These are phyloP conservation scores for Acrossocheilus fasciatus DNA, from an alignment of 2,797 vertebrate species.

Conservation along the genomic window DNA sequence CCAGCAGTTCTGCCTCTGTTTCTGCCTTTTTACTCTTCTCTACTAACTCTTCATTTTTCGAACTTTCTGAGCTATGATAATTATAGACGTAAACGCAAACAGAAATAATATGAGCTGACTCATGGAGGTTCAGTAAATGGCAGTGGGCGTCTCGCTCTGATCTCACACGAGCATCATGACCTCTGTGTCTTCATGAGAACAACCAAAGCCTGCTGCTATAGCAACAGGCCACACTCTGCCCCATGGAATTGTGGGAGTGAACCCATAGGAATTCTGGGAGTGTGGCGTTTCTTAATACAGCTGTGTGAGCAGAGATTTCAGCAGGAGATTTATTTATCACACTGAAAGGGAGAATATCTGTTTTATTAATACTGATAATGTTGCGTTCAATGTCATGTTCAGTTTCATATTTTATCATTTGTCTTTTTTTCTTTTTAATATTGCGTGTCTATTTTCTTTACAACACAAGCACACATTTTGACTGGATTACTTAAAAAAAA, in stretches of 20 bases:
- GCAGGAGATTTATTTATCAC: not conserved
- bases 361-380: not conserved
- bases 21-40: not conserved
- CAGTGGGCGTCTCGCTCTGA: not conserved
- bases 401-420: too few relatives aligned
- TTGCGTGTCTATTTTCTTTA: too few relatives aligned
- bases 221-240: not conserved
- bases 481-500: too few relatives aligned
- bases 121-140: not conserved
- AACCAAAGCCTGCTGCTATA: not conserved
- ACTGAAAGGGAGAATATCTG: not conserved
- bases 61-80: not conserved
- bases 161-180: not conserved
- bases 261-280: not conserved
- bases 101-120: not conserved
- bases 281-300: not conserved
- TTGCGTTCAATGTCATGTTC: too few relatives aligned
- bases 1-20: not conserved
- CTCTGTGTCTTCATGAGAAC: not conserved
- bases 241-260: constrained; percentile 20
- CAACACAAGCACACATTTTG: not conserved
- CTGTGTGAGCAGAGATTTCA: not conserved
- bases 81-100: not conserved
- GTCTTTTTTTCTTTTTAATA: too few relatives aligned
- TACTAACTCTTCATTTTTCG: not conserved